Base-by-base conservation (phyloP, 2,888 invertebrate species). In the Antitype chi region DNA sequence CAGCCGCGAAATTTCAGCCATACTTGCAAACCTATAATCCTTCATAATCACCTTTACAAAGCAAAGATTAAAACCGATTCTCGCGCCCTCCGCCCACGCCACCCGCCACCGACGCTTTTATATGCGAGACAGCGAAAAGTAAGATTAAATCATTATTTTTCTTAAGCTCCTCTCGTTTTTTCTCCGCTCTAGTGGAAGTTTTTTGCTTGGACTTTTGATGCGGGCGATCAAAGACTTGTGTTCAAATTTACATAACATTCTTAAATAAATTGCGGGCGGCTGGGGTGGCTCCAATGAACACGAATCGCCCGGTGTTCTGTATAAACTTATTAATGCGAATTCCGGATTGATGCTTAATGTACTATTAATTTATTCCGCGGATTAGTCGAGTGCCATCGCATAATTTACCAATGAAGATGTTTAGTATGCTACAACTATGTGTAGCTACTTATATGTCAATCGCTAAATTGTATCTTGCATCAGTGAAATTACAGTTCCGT, bases 101-200 rank as follows among this genome's bases (percentile, higher is more conserved):
- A 57, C 91, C 90, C 92, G 88, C 91, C 88, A 85, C 85, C 89
- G 78, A 82, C 93, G 94, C 94, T 94, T 97, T 96, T 96, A 96
- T 97, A 96, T 96, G 96, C 96, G 95, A 94, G 95, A 95, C 96
- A 92, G 95, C 95, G 96, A 94, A 95, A 96, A 96, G 96, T 94
- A 93, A 96, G 97, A 97, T 97, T 97, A 97, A 96, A 96, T 97
- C 97, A 97, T 97, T 97, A 97, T 97, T 97, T 97, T 97, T 96
- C 96, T 96, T 96, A 96, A 96, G 96, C 96, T 94, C 91, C 95
- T 94, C 94, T 93, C 94, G 95, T 94, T 96, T 96, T 95, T 96
- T 95, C 94, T 93, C 90, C 92, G 91, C 92, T 94, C 92, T 91
- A 93, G 92, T 93, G 92, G 94, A 95, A 95, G 90, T 94, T 96